Evolutionary conservation across 2,113 vertebrate genomes (phyloP), one percentile per base, ranked within the genome.

Genomic region (Dasyornis broadbenti): DNA sequence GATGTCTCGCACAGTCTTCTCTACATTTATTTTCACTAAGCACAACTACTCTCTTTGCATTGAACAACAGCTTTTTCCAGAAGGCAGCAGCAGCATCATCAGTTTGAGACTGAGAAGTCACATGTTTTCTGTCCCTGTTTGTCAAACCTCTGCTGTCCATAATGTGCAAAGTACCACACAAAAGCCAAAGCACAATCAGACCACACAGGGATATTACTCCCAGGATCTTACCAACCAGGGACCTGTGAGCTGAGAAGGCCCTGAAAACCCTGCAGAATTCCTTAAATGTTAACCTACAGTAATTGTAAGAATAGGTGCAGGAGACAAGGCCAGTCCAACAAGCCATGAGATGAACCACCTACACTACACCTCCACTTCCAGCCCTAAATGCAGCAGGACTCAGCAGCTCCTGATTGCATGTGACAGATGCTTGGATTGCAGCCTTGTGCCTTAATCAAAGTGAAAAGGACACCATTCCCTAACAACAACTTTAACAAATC

Each of bases 51-150:
- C 73, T 33, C 44, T 90, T 64, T 79, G 90, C 91, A 82, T 9
- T 83, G 79, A 90, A 44, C 71, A 30, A 12, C 53, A 84, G 91
- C 64, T 59, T 79, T 94, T 97, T 96, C 93, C 94, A 96, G 97
- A 95, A 70, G 69, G 89, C 81, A 90, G 68, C 78, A 77, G 76
- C 83, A 77, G 50, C 59, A 88, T 33, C 94, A 94, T 86, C 93
- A 93, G 13, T 93, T 94, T 92, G 84, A 66, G 81, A 78, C 23
- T 49, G 59, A 75, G 54, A 52, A 79, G 75, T 97, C 96, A 96
- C 90, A 56, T 95, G 97, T 89, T 91, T 73, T n/a, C 68, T 59
- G 50, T 27, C 28, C 52, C 80, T 86, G n/a, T 77, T 45, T 77
- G 89, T 91, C 61, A 83, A 92, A 87, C 63, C 64, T 72, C 37